These are phyloP conservation scores for Agrilus cyanescens DNA, from an alignment of 2,888 invertebrate genomes.

Conservation along the genomic window DNA sequence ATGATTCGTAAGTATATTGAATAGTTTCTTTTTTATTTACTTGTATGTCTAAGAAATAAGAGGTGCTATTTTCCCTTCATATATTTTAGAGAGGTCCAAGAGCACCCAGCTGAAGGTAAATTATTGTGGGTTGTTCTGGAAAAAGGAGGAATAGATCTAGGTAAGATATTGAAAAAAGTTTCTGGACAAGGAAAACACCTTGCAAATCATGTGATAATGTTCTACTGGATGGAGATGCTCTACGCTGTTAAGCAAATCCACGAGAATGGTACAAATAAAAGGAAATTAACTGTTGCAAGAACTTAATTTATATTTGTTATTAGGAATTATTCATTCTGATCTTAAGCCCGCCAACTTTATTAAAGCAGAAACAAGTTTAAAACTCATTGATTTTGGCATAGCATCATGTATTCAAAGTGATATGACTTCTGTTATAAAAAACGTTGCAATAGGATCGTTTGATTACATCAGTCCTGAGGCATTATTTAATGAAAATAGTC, in stretches of 20 bases:
- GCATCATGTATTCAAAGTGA: constrained; percentile 79
- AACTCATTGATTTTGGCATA: constrained; percentile 96
- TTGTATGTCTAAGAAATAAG: constrained; percentile 1
- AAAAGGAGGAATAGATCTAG: constrained; percentile 82
- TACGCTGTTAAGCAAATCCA: constrained; percentile 86
- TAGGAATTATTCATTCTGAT: constrained; percentile 92
- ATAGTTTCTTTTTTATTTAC: neutral
- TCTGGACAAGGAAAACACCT: constrained; percentile 37
- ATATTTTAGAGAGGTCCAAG: constrained; percentile 56
- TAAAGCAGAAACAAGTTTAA: constrained; percentile 70
- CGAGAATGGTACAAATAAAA: constrained; percentile 51
- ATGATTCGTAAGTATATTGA: constrained; percentile 63
- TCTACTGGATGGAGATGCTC: constrained; percentile 92
- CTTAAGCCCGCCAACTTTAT: constrained; percentile 95
- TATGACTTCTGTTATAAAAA: constrained; percentile 78
- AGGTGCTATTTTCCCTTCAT: neutral
- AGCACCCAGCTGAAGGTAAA: constrained; percentile 36
- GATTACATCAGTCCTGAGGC: constrained; percentile 97
- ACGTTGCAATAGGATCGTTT: constrained; percentile 75
- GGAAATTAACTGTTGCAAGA: neutral
- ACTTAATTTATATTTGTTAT: constrained; percentile 15
- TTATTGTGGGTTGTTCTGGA: constrained; percentile 82
- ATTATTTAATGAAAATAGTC: constrained; percentile 43
- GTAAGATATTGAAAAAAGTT: constrained; percentile 52
- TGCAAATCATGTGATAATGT: constrained; percentile 65